Evolutionary conservation across 2,888 invertebrate genomes (phyloP).

Genomic region (Oithona nana): DNA sequence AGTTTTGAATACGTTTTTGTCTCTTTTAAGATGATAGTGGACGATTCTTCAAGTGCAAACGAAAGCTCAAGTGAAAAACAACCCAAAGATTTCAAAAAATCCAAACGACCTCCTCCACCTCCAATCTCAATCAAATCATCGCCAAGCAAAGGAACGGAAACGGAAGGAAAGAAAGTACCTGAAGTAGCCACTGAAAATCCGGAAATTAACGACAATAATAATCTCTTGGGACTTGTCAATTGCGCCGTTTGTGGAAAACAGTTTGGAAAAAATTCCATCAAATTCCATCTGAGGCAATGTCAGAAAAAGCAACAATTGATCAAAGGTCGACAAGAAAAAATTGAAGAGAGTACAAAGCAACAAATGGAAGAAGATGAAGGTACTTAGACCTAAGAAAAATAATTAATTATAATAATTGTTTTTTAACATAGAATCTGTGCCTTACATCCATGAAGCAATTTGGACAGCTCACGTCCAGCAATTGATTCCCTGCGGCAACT

Average conservation of each 20-base stretch:
- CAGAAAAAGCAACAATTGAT: conserved; percentile 1
- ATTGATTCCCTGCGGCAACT: conserved; percentile 42
- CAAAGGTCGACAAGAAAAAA: neutral
- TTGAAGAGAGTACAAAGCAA: neutral
- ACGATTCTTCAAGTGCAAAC: too few species aligned
- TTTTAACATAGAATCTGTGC: too few species aligned
- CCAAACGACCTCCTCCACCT: neutral
- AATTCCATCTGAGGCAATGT: conserved; percentile 32
- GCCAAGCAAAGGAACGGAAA: neutral
- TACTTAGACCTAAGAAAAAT: too few species aligned
- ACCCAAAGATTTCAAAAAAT: too few species aligned
- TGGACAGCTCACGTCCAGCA: conserved; percentile 38
- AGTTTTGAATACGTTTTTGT: too few species aligned
- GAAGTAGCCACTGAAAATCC: neutral
- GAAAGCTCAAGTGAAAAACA: too few species aligned
- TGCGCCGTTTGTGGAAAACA: conserved; percentile 35
- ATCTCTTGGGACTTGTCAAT: neutral
- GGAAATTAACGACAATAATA: neutral
- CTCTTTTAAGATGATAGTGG: too few species aligned
- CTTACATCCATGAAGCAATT: conserved; percentile 28
- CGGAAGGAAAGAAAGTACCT: neutral
- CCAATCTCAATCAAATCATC: neutral
- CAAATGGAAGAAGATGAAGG: neutral
- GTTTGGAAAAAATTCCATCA: conserved; percentile 31
- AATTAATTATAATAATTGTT: too few species aligned